These are phyloP conservation scores for Oenanthe oenanthe DNA, from an alignment of 2,113 vertebrate species.

Conservation along the genomic window DNA sequence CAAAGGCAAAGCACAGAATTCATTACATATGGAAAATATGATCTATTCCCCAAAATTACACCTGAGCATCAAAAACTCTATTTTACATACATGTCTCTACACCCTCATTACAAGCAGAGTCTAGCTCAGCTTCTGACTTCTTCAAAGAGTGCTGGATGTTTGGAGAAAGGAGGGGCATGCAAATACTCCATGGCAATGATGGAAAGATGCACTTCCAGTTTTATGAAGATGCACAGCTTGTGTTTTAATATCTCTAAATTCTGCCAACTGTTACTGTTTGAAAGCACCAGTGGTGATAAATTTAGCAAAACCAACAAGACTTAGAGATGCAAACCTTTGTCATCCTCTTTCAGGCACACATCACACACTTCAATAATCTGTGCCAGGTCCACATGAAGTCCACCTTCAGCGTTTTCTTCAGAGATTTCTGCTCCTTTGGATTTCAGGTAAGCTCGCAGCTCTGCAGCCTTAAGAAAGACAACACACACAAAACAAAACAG, in stretches of 20 bases:
- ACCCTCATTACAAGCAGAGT: background rate
- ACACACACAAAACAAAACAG: background rate
- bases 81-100: background rate
- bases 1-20: background rate
- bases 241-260: background rate
- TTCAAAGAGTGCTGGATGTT: background rate
- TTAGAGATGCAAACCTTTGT: slow-evolving; percentile 86
- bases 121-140: background rate
- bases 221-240: rapidly evolving
- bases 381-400: slow-evolving; percentile 92
- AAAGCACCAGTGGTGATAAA: rapidly evolving
- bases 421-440: slow-evolving; percentile 96
- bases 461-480: slow-evolving; percentile 82
- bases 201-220: background rate
- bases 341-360: slow-evolving; percentile 94
- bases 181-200: background rate
- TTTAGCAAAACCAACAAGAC: background rate
- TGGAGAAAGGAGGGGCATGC: background rate
- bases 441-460: slow-evolving; percentile 92
- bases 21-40: background rate
- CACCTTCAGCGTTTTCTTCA: slow-evolving; percentile 93
- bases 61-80: background rate
- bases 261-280: background rate
- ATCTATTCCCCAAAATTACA: background rate
- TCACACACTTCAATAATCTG: slow-evolving; percentile 97